These are phyloP conservation scores for Hoplodrina blanda DNA, from an alignment of 2,888 invertebrate genomes.

Conservation along the genomic window DNA sequence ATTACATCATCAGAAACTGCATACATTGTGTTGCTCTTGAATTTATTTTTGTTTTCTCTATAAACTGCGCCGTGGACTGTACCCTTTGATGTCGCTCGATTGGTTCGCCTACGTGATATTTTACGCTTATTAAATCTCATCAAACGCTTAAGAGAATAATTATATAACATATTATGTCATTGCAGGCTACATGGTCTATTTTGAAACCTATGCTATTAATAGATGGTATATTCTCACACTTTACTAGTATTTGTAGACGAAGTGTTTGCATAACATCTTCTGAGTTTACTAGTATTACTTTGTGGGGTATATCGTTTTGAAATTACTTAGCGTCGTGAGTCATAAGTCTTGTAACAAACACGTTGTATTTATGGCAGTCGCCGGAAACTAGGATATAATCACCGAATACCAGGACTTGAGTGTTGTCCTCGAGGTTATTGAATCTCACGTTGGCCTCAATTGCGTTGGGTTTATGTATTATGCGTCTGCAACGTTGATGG, in stretches of 20 bases:
- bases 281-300: slow-evolving; percentile 56
- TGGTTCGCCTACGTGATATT: slow-evolving; percentile 60
- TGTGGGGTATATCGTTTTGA: slow-evolving; percentile 63
- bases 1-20: slow-evolving; percentile 75
- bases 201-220: slow-evolving; percentile 33
- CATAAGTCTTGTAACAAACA: slow-evolving; percentile 74
- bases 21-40: slow-evolving; percentile 65
- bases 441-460: slow-evolving; percentile 58
- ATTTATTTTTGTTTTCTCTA: slow-evolving; percentile 66
- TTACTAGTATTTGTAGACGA: slow-evolving; percentile 20
- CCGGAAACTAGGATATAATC: slow-evolving; percentile 76
- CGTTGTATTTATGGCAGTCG: slow-evolving; percentile 75
- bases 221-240: slow-evolving; percentile 32
- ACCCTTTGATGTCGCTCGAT: slow-evolving; percentile 66
- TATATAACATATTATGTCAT: slow-evolving; percentile 45
- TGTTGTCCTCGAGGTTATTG: slow-evolving; percentile 59
- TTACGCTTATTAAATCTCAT: slow-evolving; percentile 60
- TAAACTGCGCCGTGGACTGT: slow-evolving; percentile 49
- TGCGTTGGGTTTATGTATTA: slow-evolving; percentile 54
- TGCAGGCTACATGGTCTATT: slow-evolving; percentile 46
- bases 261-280: slow-evolving; percentile 59
- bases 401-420: slow-evolving; percentile 53
- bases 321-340: slow-evolving; percentile 79
- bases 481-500: slow-evolving; percentile 49
- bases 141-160: slow-evolving; percentile 51